phyloP scores from a whole-genome alignment of 2,797 vertebrate species.

The Neopelma chrysocephalum region DNA sequence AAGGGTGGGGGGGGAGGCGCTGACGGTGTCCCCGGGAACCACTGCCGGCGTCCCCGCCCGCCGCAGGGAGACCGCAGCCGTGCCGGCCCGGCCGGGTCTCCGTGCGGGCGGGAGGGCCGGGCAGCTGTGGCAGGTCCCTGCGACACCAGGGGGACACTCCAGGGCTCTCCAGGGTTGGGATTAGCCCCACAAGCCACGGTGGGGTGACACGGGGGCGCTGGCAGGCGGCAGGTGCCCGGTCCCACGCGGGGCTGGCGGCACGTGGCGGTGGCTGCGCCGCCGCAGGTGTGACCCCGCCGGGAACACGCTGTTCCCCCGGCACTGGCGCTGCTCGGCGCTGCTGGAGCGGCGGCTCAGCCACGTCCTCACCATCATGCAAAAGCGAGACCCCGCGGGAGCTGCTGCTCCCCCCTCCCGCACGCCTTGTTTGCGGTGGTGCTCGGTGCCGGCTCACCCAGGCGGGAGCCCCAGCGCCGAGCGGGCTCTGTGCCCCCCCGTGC shows the following conservation, averaged over 20 bases:
- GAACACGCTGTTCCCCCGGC: neutral
- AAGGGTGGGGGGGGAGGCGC: neutral
- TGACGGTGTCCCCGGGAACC: neutral
- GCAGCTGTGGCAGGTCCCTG: neutral
- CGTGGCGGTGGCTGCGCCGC: fast-evolving
- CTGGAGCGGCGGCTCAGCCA: fast-evolving
- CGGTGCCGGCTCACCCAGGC: neutral
- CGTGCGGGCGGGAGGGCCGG: neutral
- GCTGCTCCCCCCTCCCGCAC: too few relatives aligned
- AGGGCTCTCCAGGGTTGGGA: neutral
- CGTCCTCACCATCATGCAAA: too few relatives aligned
- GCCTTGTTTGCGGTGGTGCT: neutral
- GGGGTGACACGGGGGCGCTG: neutral
- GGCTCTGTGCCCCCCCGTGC: too few relatives aligned
- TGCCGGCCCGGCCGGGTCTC: too few relatives aligned
- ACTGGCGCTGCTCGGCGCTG: too few relatives aligned
- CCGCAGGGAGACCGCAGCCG: too few relatives aligned
- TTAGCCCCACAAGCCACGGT: neutral
- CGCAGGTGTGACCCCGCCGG: fast-evolving
- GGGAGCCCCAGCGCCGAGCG: neutral
- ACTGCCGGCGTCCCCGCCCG: too few relatives aligned
- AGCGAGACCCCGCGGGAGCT: fast-evolving
- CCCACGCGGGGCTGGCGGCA: fast-evolving
- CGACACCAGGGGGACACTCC: too few relatives aligned
- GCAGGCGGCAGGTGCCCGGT: too few relatives aligned